Conservation (phyloP, 2,888 invertebrate genomes). For the Drosophila melanosoma region DNA sequence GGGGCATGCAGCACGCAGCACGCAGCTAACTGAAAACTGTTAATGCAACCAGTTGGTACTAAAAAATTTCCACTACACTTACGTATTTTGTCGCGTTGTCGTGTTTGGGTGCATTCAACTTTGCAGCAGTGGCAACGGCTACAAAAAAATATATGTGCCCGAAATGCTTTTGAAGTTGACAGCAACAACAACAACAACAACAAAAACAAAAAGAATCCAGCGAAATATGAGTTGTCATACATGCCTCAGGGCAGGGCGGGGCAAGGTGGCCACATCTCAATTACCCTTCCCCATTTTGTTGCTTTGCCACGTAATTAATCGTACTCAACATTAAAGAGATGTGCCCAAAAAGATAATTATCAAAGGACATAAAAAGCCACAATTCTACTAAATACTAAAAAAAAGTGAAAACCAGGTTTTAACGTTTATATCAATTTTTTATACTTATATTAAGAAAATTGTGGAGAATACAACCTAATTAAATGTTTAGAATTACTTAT, state of each 20-base stretch:
- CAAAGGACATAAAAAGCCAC: background rate
- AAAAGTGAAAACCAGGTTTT: background rate
- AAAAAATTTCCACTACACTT: slow-evolving; percentile 1
- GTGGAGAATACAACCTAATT: too few relatives aligned
- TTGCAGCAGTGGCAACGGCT: slow-evolving; percentile 4
- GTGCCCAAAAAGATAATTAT: background rate
- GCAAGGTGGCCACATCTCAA: background rate
- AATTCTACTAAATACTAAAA: background rate
- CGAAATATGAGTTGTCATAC: slow-evolving; percentile 32
- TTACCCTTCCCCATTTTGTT: background rate
- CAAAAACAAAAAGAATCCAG: background rate
- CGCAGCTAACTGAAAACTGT: slow-evolving; percentile 35
- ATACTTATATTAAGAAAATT: too few relatives aligned
- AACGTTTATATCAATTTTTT: background rate
- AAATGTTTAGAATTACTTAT: background rate
- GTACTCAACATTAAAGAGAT: slow-evolving; percentile 11
- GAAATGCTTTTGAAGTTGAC: slow-evolving; percentile 53
- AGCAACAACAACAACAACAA: slow-evolving; percentile 5
- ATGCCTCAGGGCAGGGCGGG: background rate
- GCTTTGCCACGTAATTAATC: slow-evolving; percentile 19
- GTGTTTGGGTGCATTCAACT: slow-evolving; percentile 27
- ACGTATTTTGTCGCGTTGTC: slow-evolving; percentile 6
- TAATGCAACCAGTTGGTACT: slow-evolving; percentile 43
- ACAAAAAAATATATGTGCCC: slow-evolving; percentile 1
- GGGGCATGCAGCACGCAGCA: slow-evolving; percentile 9